Conservation (phyloP, 2,888 invertebrate genomes). For the Xestia rhomboidea region DNA sequence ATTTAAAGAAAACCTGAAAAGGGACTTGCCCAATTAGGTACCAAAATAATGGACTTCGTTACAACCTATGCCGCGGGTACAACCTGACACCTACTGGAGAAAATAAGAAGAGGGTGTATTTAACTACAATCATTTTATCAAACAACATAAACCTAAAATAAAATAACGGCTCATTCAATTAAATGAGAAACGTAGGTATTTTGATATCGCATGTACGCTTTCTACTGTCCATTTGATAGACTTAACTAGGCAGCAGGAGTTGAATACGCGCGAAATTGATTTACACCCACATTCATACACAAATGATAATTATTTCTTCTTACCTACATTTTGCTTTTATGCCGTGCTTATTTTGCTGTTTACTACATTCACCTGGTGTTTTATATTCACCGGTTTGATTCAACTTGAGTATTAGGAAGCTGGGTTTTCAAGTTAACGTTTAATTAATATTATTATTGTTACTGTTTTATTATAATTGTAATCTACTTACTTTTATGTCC, state of each 20-base stretch:
- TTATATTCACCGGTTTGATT: conserved; percentile 25
- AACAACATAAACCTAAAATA: background rate
- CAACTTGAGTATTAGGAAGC: conserved; percentile 12
- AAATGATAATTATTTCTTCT: conserved; percentile 42
- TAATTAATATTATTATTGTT: background rate
- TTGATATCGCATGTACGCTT: conserved; percentile 50
- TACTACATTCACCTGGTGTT: background rate
- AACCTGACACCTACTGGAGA: background rate
- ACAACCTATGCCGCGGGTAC: background rate
- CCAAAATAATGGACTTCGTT: background rate
- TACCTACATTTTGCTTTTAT: conserved; percentile 33
- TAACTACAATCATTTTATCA: background rate
- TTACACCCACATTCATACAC: conserved; percentile 57
- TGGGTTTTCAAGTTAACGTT: conserved; percentile 19
- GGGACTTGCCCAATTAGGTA: background rate
- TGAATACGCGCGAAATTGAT: conserved; percentile 64
- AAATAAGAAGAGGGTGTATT: background rate
- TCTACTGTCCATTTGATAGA: conserved; percentile 53
- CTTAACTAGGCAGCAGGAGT: conserved; percentile 38
- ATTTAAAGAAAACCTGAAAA: background rate
- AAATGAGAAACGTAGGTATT: conserved; percentile 34
- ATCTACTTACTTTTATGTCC: background rate
- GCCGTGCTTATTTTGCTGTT: conserved; percentile 20
- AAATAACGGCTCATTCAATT: conserved; percentile 33
- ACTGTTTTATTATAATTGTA: background rate